Conservation (phyloP, 2,888 invertebrate genomes). For the Antheraea yamamai region DNA sequence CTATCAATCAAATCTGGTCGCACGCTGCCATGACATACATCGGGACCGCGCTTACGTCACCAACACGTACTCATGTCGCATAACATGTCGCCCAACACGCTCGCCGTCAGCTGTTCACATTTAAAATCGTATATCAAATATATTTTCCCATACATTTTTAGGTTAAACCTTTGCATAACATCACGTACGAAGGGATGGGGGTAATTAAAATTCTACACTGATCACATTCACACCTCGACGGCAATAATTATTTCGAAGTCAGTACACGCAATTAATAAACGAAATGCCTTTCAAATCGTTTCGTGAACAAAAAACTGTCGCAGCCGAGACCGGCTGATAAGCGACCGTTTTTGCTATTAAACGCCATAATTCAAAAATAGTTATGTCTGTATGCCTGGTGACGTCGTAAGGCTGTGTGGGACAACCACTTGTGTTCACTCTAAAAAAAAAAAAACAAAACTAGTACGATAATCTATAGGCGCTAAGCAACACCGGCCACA, state of each 20-base stretch:
- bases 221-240: constrained; percentile 63
- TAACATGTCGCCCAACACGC: constrained; percentile 47
- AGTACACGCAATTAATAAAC: constrained; percentile 46
- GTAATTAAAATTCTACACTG: constrained; percentile 72
- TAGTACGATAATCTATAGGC: constrained; percentile 64
- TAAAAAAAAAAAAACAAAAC: constrained; percentile 56
- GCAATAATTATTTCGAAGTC: constrained; percentile 27
- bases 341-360: constrained; percentile 25
- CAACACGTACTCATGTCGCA: not conserved
- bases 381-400: not conserved
- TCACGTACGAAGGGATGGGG: constrained; percentile 67
- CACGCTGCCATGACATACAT: constrained; percentile 32
- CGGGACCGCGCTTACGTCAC: constrained; percentile 49
- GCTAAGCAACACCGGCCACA: constrained; percentile 72
- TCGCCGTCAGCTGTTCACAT: constrained; percentile 34
- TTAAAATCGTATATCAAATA: not conserved
- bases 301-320: constrained; percentile 41
- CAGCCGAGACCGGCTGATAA: constrained; percentile 25
- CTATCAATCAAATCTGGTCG: constrained; percentile 46
- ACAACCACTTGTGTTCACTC: constrained; percentile 15
- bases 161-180: constrained; percentile 68
- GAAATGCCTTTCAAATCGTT: constrained; percentile 39
- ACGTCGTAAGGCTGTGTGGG: constrained; percentile 12
- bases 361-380: constrained; percentile 11
- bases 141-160: constrained; percentile 70